Conservation (phyloP, 2,888 invertebrate genomes). For the Acronicta psi region DNA sequence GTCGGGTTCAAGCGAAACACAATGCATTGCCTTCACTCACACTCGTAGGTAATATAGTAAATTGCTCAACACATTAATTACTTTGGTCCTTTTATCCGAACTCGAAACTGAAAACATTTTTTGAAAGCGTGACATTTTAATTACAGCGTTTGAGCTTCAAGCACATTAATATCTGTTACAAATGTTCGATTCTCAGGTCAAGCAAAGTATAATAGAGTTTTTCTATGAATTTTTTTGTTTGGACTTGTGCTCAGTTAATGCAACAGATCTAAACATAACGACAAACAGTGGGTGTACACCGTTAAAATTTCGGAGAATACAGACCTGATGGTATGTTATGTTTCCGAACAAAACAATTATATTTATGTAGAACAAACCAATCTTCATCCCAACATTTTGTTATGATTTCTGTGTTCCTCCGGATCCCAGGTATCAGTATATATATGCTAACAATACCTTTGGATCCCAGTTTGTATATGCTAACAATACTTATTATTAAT, state of each 20-base stretch:
- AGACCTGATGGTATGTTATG: too few species aligned
- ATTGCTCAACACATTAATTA: constrained; percentile 1
- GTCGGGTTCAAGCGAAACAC: background rate
- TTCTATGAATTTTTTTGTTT: too few species aligned
- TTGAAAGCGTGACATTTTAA: background rate
- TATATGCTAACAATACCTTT: constrained; percentile 22
- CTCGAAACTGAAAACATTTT: background rate
- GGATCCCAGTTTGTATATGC: constrained; percentile 9
- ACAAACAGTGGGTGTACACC: too few species aligned
- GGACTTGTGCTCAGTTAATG: too few species aligned
- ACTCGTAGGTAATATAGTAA: background rate
- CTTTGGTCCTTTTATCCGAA: constrained; percentile 1
- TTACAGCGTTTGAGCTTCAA: too few species aligned
- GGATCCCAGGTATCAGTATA: constrained; percentile 17
- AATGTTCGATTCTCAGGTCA: too few species aligned
- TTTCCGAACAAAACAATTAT: too few species aligned
- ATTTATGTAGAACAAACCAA: constrained; percentile 9
- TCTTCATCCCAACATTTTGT: constrained; percentile 38
- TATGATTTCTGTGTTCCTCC: constrained; percentile 14
- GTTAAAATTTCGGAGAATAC: too few species aligned
- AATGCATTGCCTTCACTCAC: background rate
- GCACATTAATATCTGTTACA: too few species aligned
- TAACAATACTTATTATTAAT: constrained; percentile 39
- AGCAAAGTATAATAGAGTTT: too few species aligned
- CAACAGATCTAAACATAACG: too few species aligned